A percentile compares a stretch with the other conserved stretches of the same genome.
Evolutionary conservation across 2,113 vertebrate genomes (phyloP).

Genomic region (Rhipidura dahli): DNA sequence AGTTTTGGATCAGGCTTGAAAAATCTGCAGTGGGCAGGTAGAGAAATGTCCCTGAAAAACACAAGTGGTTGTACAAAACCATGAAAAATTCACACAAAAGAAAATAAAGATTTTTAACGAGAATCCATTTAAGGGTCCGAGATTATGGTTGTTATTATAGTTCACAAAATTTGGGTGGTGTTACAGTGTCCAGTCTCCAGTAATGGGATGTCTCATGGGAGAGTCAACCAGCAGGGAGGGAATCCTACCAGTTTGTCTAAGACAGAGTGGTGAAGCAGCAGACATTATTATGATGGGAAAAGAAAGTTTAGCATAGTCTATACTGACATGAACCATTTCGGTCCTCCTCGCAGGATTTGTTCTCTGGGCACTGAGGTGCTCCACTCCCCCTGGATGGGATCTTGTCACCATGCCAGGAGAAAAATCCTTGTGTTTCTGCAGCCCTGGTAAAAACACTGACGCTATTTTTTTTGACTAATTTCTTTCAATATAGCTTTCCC

Average conservation of each 20-base stretch:
- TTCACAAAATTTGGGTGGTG: neutral
- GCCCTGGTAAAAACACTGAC: neutral
- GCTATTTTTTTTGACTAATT: neutral
- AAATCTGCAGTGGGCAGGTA: neutral
- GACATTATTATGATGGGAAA: neutral
- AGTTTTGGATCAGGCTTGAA: neutral
- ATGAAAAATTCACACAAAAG: neutral
- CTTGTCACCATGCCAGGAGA: neutral
- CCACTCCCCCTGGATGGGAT: neutral
- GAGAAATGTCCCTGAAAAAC: neutral
- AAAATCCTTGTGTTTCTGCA: neutral
- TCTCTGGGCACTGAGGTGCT: neutral
- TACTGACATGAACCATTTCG: neutral
- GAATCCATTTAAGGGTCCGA: neutral
- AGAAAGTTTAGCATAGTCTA: neutral
- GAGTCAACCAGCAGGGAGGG: neutral
- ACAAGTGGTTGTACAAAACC: neutral
- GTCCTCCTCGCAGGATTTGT: neutral
- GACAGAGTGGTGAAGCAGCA: neutral
- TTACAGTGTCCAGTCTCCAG: neutral
- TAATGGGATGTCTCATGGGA: fast-evolving
- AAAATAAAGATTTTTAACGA: neutral
- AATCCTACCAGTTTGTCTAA: neutral
- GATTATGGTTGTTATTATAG: neutral
- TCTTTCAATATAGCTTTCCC: neutral